Conservation (phyloP, 2,888 invertebrate species). For the Gari tellinella region DNA sequence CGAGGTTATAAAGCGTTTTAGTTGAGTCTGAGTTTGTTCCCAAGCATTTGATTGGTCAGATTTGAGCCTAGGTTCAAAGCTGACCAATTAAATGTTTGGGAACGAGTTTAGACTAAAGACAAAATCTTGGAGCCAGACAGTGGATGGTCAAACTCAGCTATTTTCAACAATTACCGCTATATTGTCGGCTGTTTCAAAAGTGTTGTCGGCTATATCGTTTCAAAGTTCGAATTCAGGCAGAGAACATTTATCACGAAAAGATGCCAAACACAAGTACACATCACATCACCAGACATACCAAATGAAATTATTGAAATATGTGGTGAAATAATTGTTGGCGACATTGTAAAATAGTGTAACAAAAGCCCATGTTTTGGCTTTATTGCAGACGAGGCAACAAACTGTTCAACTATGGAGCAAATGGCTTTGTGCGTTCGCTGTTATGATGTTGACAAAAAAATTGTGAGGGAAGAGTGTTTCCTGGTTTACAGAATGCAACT, state of each 20-base stretch:
- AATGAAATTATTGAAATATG: slow-evolving; percentile 25
- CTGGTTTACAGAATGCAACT: slow-evolving; percentile 28
- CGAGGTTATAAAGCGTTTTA: no score
- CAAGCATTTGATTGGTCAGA: no score
- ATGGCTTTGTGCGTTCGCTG: slow-evolving; percentile 8
- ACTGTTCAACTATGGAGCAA: slow-evolving; percentile 14
- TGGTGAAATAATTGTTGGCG: slow-evolving; percentile 4
- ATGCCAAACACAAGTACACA: slow-evolving; percentile 15
- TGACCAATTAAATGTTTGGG: no score
- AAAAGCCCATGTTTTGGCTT: slow-evolving; percentile 1
- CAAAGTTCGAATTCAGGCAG: no score
- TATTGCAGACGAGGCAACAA: slow-evolving; percentile 22
- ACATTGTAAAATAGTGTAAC: slow-evolving; percentile 9
- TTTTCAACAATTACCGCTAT: no score
- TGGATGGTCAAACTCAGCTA: no score
- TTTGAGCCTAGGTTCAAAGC: no score
- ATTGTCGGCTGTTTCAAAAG: no score
- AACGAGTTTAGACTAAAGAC: no score
- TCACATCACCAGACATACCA: slow-evolving; percentile 18
- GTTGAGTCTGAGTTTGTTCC: no score
- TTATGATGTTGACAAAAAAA: not conserved
- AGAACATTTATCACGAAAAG: slow-evolving; percentile 4
- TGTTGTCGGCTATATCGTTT: no score
- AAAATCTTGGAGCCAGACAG: no score
- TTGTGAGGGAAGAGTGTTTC: slow-evolving; percentile 28